Conservation (phyloP, 2,797 vertebrate genomes). For the Fundulus diaphanus region DNA sequence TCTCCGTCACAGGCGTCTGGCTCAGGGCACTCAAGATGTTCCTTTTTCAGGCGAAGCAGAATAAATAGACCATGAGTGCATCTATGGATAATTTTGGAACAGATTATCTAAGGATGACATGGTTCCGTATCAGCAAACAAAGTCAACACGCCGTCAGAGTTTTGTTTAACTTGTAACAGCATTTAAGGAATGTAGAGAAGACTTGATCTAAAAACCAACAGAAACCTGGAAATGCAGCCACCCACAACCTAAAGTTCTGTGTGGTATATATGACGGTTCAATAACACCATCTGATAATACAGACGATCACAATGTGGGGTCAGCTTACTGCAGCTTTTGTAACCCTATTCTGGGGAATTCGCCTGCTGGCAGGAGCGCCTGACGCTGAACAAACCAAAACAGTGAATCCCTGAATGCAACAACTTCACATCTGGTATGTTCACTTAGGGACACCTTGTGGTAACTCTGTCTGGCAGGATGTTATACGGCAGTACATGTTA, state of each 20-base stretch:
- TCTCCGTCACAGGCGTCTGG: neutral
- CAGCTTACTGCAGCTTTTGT: neutral
- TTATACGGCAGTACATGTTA: no score
- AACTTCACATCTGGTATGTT: constrained; percentile 34
- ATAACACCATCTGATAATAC: neutral
- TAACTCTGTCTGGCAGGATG: neutral
- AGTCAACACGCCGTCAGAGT: neutral
- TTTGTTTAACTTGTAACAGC: neutral
- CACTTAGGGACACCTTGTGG: neutral
- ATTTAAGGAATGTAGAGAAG: neutral
- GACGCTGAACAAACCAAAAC: constrained; percentile 17
- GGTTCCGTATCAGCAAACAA: neutral
- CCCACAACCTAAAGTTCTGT: neutral
- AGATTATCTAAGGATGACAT: neutral
- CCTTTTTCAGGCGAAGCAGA: neutral
- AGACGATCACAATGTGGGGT: neutral
- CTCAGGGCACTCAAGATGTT: constrained; percentile 6
- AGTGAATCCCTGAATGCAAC: constrained; percentile 20
- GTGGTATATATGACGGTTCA: constrained; percentile 2
- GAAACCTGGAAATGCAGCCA: constrained; percentile 13
- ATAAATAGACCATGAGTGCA: constrained; percentile 1
- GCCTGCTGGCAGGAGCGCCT: constrained; percentile 1
- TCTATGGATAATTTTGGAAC: constrained; percentile 5
- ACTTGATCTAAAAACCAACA: neutral
- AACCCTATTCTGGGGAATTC: constrained; percentile 11